Evolutionary conservation across 2,888 invertebrate species (phyloP).

Genomic region (Eupithecia inturbata): DNA sequence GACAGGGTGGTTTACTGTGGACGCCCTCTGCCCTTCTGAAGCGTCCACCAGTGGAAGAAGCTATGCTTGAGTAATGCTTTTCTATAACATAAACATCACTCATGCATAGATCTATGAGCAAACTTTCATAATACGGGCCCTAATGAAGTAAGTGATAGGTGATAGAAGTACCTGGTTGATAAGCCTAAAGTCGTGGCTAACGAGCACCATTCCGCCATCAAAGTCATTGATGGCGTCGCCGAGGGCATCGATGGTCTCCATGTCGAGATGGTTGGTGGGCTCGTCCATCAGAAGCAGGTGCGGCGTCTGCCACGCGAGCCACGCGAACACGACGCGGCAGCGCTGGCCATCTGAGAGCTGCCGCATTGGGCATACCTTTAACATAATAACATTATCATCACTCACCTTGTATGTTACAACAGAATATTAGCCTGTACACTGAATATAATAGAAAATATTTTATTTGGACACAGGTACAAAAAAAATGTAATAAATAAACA

Average conservation of each 20-base stretch:
- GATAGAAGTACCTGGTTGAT: constrained; percentile 94
- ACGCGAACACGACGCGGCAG: constrained; percentile 99
- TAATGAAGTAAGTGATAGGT: neutral
- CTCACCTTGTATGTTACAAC: no score
- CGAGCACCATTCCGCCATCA: constrained; percentile 99
- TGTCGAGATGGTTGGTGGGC: constrained; percentile 98
- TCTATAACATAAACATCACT: no score
- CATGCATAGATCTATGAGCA: no score
- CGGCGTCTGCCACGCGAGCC: constrained; percentile 98
- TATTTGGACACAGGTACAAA: no score
- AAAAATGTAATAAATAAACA: no score
- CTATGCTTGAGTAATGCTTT: no score
- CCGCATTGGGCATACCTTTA: constrained; percentile 94
- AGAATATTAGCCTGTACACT: no score
- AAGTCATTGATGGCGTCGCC: constrained; percentile 99
- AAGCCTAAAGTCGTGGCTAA: constrained; percentile 99
- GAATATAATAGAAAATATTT: no score
- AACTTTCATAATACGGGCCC: no score
- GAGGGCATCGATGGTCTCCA: constrained; percentile 99
- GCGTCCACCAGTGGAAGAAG: no score
- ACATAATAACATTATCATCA: neutral
- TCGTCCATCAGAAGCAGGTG: constrained; percentile 93
- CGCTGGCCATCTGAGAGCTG: constrained; percentile 99
- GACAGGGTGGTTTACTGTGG: no score
- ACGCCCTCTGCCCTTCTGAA: no score